Evolutionary conservation across 2,797 vertebrate species (phyloP).

Genomic region (Delichon dasypus): DNA sequence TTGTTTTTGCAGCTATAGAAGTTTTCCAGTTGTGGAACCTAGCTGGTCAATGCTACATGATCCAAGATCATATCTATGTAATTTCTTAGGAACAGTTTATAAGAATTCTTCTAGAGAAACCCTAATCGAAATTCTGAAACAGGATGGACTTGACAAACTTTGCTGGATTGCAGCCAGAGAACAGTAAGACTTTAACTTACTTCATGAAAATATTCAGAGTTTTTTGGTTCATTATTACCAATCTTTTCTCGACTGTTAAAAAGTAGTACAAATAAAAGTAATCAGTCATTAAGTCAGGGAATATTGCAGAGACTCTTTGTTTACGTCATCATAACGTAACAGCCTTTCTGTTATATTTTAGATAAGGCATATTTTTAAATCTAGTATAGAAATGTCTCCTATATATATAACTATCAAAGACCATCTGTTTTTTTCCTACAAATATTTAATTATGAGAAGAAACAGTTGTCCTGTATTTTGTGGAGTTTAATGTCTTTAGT

Average conservation of each 20-base stretch:
- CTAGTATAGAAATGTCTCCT: neutral
- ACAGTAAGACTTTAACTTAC: constrained; percentile 81
- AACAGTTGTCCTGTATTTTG: neutral
- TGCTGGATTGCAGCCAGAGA: constrained; percentile 90
- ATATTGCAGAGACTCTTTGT: neutral
- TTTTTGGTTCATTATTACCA: neutral
- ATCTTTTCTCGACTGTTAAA: neutral
- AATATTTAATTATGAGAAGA: neutral
- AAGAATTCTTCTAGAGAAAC: constrained; percentile 93
- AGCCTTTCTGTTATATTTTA: neutral
- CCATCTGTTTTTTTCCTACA: neutral
- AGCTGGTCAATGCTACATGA: constrained; percentile 88
- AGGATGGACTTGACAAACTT: constrained; percentile 82
- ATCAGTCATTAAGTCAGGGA: neutral
- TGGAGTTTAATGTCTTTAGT: neutral
- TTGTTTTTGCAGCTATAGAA: constrained; percentile 86
- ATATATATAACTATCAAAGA: neutral
- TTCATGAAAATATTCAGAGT: neutral
- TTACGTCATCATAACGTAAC: neutral
- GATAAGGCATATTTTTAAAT: neutral
- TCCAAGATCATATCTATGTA: constrained; percentile 89
- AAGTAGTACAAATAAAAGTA: neutral
- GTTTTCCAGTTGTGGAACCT: constrained; percentile 89
- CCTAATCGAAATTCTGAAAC: constrained; percentile 85
- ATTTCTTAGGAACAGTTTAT: constrained; percentile 94